A percentile compares a stretch with the other conserved stretches of the same genome.
These are phyloP conservation scores for Craseonycteris thonglongyai DNA, from an alignment of 2,113 vertebrate species.

Conservation along the genomic window DNA sequence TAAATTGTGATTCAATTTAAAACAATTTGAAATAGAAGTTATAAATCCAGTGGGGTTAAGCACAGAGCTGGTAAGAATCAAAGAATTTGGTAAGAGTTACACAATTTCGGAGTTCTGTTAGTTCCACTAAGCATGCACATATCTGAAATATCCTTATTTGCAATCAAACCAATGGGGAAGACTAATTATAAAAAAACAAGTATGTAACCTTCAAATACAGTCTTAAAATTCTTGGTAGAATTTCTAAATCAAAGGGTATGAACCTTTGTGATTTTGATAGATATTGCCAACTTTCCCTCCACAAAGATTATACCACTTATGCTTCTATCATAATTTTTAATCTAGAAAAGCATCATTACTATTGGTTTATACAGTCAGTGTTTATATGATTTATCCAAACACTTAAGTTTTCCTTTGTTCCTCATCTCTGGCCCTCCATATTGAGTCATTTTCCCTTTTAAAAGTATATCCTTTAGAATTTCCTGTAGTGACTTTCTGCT, in stretches of 20 bases:
- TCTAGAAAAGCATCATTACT: background rate
- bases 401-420: background rate
- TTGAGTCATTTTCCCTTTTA: background rate
- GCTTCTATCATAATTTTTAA: background rate
- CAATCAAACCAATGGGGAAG: background rate
- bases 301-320: background rate
- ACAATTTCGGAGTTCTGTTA: background rate
- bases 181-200: background rate
- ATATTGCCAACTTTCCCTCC: background rate
- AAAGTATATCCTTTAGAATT: background rate
- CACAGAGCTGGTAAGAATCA: background rate
- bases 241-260: background rate
- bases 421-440: background rate
- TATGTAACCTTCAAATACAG: background rate
- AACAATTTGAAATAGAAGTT: constrained; percentile 4
- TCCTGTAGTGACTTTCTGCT: background rate
- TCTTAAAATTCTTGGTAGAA: background rate
- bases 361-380: background rate
- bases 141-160: background rate
- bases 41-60: constrained; percentile 1
- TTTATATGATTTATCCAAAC: background rate
- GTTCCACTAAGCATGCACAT: background rate
- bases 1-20: constrained; percentile 30
- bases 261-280: background rate
- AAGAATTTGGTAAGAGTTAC: background rate